Evolutionary conservation across 2,113 vertebrate genomes (phyloP).

Genomic region (Puffinus mauretanicus): DNA sequence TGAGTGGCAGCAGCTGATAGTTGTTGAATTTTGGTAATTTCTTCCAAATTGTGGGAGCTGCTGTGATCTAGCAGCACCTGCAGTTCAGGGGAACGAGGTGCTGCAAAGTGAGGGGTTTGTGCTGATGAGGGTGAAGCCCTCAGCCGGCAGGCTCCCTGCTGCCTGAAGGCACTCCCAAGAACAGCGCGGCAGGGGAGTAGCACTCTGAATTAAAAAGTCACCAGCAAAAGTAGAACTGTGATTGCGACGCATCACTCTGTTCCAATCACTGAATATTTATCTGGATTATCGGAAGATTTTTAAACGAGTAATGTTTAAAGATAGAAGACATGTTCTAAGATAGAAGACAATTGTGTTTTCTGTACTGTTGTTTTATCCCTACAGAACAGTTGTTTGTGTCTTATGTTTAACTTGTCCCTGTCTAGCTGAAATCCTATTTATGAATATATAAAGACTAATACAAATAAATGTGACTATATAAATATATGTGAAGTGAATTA

Average conservation of each 20-base stretch:
- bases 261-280: neutral
- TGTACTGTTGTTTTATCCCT: neutral
- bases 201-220: neutral
- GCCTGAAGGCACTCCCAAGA: neutral
- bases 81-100: rapidly evolving
- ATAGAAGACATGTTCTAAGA: neutral
- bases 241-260: neutral
- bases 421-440: neutral
- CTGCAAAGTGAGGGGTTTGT: rapidly evolving
- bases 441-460: neutral
- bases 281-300: neutral
- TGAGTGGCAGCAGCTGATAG: neutral
- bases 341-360: neutral
- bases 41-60: neutral
- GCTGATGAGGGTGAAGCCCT: neutral
- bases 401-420: neutral
- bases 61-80: neutral
- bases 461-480: no score
- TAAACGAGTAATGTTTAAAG: no score
- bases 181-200: rapidly evolving
- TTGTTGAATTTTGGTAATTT: neutral
- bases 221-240: neutral
- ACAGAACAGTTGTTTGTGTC: neutral
- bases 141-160: neutral
- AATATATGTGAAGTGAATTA: neutral